These are phyloP conservation scores for Oryzias celebensis DNA, from an alignment of 2,113 vertebrate genomes.

Conservation along the genomic window DNA sequence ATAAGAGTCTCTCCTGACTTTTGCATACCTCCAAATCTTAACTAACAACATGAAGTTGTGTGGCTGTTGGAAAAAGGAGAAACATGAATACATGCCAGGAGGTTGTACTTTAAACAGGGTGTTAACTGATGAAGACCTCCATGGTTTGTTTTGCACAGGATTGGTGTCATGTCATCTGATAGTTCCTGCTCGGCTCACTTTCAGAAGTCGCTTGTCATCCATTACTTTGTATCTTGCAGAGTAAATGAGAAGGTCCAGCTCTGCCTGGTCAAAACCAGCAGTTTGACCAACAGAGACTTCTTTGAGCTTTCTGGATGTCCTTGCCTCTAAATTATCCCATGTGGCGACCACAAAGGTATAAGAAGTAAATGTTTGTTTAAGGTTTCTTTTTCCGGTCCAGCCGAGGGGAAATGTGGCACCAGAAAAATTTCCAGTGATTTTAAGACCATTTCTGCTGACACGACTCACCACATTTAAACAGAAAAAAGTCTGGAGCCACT, in stretches of 20 bases:
- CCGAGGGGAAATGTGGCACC: slow-evolving; percentile 59
- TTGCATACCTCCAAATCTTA: slow-evolving; percentile 14
- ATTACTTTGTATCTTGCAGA: slow-evolving; percentile 31
- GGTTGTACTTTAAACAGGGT: slow-evolving; percentile 5
- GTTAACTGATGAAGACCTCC: slow-evolving; percentile 22
- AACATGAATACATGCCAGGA: slow-evolving; percentile 20
- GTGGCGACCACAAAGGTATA: slow-evolving; percentile 34
- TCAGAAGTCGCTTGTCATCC: slow-evolving; percentile 23
- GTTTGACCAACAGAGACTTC: background rate
- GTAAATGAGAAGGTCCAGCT: slow-evolving; percentile 6
- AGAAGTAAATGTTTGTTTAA: slow-evolving; percentile 55
- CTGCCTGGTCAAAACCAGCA: background rate
- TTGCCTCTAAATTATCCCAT: slow-evolving; percentile 2
- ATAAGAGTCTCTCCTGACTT: no score
- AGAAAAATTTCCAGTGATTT: slow-evolving; percentile 12
- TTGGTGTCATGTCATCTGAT: slow-evolving; percentile 29
- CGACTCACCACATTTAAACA: background rate
- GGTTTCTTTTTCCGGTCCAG: slow-evolving; percentile 54
- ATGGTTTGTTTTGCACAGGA: slow-evolving; percentile 25
- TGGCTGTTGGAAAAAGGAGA: slow-evolving; percentile 19
- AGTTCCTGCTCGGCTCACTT: slow-evolving; percentile 10
- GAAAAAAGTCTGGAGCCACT: slow-evolving; percentile 37
- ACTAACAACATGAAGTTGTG: slow-evolving; percentile 30
- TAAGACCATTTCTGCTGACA: slow-evolving; percentile 17
- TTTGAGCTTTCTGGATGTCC: background rate